These are phyloP conservation scores for Montipora capitata DNA, from an alignment of 92 coral and sea anemone species.

Conservation along the genomic window DNA sequence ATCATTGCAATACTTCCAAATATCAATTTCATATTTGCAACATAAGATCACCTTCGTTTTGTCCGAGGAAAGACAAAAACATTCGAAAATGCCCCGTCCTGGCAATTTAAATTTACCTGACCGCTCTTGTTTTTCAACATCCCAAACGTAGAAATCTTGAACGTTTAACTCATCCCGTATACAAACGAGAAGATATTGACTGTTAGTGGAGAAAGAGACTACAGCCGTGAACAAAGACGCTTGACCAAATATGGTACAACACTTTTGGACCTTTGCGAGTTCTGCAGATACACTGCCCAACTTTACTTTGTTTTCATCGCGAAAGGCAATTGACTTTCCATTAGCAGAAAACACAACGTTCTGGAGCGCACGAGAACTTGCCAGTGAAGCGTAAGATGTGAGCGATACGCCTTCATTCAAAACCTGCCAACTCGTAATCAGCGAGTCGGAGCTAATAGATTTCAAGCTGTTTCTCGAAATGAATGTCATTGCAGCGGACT, in stretches of 20 bases:
- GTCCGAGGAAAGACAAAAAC: constrained; percentile 6
- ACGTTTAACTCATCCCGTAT: background rate
- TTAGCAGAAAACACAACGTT: background rate
- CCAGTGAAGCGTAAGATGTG: background rate
- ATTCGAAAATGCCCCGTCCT: background rate
- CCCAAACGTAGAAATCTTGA: constrained; percentile 12
- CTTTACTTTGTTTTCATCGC: background rate
- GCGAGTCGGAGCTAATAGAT: background rate
- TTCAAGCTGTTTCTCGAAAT: background rate
- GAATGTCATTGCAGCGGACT: background rate
- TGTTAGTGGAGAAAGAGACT: background rate
- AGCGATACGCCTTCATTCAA: background rate
- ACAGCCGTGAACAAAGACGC: background rate
- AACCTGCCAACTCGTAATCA: background rate
- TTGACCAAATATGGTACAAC: background rate
- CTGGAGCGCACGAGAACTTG: background rate
- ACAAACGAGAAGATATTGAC: background rate
- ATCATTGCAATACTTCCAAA: too few species aligned
- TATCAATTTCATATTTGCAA: constrained; percentile 6
- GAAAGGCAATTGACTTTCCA: constrained; percentile 9
- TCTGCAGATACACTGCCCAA: background rate
- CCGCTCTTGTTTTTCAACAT: background rate
- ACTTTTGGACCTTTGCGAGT: background rate
- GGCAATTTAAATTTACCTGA: background rate
- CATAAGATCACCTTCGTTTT: background rate